A percentile compares a stretch with the other conserved stretches of the same genome.
phyloP scores from a whole-genome alignment of 2,113 vertebrate genomes.

The Ceratotherium simum region DNA sequence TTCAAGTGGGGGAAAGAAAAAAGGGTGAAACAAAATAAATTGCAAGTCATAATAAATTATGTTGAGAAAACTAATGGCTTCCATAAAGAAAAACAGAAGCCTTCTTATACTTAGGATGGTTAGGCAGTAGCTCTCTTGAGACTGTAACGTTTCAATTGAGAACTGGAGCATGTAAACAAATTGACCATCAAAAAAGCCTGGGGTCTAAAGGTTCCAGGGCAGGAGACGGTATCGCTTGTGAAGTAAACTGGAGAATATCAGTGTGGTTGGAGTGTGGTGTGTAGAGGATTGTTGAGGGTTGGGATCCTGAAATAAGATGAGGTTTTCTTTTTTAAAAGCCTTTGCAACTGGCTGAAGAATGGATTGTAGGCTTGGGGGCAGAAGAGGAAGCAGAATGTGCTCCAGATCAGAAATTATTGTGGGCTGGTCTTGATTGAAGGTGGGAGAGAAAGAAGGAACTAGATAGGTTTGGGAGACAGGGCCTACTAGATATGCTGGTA shows the following conservation, averaged over 20 bases:
- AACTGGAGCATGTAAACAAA: neutral
- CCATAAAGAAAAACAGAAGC: neutral
- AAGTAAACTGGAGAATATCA: neutral
- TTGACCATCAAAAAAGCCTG: neutral
- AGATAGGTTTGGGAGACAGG: neutral
- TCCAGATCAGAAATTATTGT: neutral
- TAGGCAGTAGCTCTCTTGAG: neutral
- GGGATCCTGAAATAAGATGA: neutral
- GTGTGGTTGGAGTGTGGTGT: neutral
- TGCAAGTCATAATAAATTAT: neutral
- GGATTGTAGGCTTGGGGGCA: neutral
- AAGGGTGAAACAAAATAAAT: conserved; percentile 1
- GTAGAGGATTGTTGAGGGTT: neutral
- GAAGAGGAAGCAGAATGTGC: neutral
- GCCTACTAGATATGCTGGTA: neutral
- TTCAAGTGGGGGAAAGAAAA: neutral
- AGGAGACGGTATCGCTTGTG: neutral
- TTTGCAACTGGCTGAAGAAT: neutral
- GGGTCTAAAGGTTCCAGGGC: neutral
- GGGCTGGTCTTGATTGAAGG: neutral
- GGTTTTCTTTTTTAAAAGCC: neutral
- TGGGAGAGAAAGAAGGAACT: neutral
- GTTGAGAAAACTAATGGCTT: neutral
- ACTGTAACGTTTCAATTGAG: neutral
- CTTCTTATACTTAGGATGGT: neutral